Percentiles rank a stretch among this genome's conserved stretches.
Conservation (phyloP, 2,888 invertebrate species). For the Noctua pronuba region DNA sequence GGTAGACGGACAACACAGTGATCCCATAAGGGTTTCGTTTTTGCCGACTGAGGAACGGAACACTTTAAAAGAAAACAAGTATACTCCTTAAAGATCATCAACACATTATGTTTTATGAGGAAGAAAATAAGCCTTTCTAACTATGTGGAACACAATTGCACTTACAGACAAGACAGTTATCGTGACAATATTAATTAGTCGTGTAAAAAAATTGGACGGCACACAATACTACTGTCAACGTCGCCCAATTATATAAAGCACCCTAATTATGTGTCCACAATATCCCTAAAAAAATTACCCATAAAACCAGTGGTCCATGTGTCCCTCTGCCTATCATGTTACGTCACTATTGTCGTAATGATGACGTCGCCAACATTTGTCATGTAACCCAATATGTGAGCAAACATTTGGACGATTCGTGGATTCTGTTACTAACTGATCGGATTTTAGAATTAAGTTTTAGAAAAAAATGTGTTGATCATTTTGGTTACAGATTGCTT, state of each 20-base stretch:
- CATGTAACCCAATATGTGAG: slow-evolving; percentile 66
- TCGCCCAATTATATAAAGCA: neutral
- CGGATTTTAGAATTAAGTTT: slow-evolving; percentile 7
- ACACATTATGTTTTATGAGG: no score
- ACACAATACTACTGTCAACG: neutral
- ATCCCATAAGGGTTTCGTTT: no score
- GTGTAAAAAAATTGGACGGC: neutral
- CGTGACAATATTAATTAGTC: neutral
- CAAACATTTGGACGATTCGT: slow-evolving; percentile 65
- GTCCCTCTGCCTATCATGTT: slow-evolving; percentile 40
- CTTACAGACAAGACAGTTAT: no score
- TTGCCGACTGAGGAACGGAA: no score
- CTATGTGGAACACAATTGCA: neutral
- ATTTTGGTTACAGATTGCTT: neutral
- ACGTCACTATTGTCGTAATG: slow-evolving; percentile 54
- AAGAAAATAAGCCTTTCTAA: no score
- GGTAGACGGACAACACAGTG: no score
- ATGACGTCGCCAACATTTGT: slow-evolving; percentile 67
- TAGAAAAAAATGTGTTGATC: neutral
- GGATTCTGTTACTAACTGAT: slow-evolving; percentile 34
- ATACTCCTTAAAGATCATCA: no score
- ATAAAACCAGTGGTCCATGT: slow-evolving; percentile 17
- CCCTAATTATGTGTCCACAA: slow-evolving; percentile 27
- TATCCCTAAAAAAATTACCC: slow-evolving; percentile 4
- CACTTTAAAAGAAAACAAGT: no score